phyloP scores from a whole-genome alignment of 37 sponge, comb jelly and placozoan species.

The Beroe forskalii region DNA sequence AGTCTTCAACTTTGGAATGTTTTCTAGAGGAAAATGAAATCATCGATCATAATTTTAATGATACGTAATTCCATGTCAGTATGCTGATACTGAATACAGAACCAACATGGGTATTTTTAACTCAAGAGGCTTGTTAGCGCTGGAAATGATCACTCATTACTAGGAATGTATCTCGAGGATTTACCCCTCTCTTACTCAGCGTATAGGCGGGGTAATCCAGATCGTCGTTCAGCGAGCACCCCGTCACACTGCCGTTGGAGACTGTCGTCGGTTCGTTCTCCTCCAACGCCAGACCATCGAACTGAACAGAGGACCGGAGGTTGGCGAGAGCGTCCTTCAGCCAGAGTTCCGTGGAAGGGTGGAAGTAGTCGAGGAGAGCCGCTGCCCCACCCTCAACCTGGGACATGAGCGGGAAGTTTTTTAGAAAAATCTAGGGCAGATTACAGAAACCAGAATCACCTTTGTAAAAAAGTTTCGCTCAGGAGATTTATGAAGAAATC shows the following conservation, averaged over 20 bases:
- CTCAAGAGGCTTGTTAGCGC: no score
- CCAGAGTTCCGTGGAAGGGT: neutral
- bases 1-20: neutral
- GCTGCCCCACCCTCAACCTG: constrained; percentile 8
- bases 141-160: no score
- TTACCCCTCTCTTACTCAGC: constrained; percentile 22
- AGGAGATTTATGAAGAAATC: no score
- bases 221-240: neutral
- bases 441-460: no score
- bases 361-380: constrained; percentile 42
- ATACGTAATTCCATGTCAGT: no score
- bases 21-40: neutral
- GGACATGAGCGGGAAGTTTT: neutral
- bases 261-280: constrained; percentile 38
- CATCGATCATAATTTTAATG: no score
- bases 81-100: no score
- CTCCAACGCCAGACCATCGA: neutral
- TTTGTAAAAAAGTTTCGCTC: no score
- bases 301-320: neutral
- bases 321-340: neutral
- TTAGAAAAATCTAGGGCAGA: neutral
- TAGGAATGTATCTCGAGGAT: no score
- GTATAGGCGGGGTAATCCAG: constrained; percentile 8
- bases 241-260: neutral
- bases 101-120: no score